These are phyloP conservation scores for Carposina sasakii DNA, from an alignment of 1,140 invertebrate genomes.

Conservation along the genomic window DNA sequence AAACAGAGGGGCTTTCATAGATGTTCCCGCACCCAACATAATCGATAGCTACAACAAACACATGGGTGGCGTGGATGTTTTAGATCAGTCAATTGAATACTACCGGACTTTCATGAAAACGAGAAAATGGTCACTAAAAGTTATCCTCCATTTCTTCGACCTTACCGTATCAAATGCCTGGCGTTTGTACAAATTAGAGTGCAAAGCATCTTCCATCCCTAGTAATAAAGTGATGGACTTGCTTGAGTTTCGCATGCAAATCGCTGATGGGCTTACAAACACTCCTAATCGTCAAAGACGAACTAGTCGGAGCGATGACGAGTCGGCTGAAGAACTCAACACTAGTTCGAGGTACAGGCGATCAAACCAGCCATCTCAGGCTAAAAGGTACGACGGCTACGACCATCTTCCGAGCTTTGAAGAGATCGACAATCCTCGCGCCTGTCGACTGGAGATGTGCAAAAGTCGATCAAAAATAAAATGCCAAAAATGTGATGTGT, in stretches of 20 bases:
- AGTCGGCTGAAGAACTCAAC: background rate
- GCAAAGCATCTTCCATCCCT: background rate
- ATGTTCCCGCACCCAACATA: conserved; percentile 20
- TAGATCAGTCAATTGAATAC: conserved; percentile 17
- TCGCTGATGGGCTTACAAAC: background rate
- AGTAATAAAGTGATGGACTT: background rate
- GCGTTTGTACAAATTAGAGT: conserved; percentile 3
- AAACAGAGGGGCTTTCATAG: conserved; percentile 6
- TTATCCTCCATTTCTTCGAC: conserved; percentile 10
- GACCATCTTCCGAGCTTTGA: conserved; percentile 22
- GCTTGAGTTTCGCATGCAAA: conserved; percentile 5
- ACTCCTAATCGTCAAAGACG: background rate
- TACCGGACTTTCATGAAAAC: conserved; percentile 3
- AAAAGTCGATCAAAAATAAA: conserved; percentile 8
- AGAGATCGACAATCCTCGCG: conserved; percentile 15
- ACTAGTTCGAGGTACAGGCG: conserved; percentile 8
- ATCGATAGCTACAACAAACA: conserved; percentile 18
- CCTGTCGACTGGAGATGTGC: conserved; percentile 19
- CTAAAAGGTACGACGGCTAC: conserved; percentile 27
- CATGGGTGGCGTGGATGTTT: conserved; percentile 25
- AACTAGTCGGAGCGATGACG: background rate
- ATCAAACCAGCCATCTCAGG: conserved; percentile 11
- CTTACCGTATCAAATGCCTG: conserved; percentile 3
- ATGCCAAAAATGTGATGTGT: conserved; percentile 21
- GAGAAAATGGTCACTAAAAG: conserved; percentile 11